A percentile compares a stretch with the other conserved stretches of the same genome.
Conservation (phyloP, 2,797 vertebrate genomes). For the Myotis myotis region DNA sequence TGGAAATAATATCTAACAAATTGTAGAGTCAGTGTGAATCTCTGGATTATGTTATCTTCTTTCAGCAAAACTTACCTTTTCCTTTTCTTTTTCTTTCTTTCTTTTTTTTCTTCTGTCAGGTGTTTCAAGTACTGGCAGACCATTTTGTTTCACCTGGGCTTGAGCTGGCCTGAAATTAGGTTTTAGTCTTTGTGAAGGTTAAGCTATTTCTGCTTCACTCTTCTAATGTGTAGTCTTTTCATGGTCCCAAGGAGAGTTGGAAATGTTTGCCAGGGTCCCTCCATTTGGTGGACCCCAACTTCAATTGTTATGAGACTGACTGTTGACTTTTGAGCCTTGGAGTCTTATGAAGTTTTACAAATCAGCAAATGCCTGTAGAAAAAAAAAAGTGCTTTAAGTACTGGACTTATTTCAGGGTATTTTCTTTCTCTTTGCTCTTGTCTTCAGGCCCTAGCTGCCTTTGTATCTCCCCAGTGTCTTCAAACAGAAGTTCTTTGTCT, state of each 20-base stretch:
- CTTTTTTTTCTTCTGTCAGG: background rate
- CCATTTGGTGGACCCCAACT: background rate
- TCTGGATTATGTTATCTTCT: background rate
- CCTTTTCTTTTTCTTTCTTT: background rate
- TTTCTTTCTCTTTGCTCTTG: background rate
- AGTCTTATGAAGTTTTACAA: background rate
- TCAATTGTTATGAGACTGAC: background rate
- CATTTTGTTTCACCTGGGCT: background rate
- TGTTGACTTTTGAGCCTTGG: background rate
- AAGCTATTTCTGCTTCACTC: background rate
- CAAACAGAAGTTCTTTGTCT: conserved; percentile 63
- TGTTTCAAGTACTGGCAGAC: background rate
- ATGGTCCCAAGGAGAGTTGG: background rate
- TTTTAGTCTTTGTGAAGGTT: background rate
- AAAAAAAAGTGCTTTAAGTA: background rate
- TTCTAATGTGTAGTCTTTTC: background rate
- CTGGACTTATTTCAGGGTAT: background rate
- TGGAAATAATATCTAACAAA: background rate
- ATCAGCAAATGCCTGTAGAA: background rate
- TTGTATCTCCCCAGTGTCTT: conserved; percentile 37
- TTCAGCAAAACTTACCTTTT: background rate
- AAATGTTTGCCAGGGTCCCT: background rate
- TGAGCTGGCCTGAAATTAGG: background rate
- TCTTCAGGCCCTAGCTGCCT: background rate
- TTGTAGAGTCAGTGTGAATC: background rate